Percentiles rank a stretch among this genome's conserved stretches.
phyloP scores from a whole-genome alignment of 2,113 vertebrate genomes.

The Bos javanicus region DNA sequence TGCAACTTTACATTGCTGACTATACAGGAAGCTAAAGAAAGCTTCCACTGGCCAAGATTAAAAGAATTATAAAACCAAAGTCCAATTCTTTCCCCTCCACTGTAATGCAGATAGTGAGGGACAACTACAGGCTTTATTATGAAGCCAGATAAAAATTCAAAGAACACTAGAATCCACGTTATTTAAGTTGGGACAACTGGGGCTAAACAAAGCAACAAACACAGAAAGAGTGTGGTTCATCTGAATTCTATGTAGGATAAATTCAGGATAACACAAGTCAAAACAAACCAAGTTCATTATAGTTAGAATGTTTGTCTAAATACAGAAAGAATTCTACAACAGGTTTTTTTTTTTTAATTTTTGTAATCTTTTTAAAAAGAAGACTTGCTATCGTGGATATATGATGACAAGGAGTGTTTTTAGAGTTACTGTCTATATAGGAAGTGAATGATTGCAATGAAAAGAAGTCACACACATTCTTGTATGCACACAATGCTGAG shows the following conservation, averaged over 20 bases:
- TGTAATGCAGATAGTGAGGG: neutral
- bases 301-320: neutral
- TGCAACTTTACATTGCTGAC: neutral
- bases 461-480: neutral
- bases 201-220: neutral
- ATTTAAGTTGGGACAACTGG: neutral
- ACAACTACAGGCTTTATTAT: neutral
- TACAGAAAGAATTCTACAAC: neutral
- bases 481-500: neutral
- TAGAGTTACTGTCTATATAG: neutral
- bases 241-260: neutral
- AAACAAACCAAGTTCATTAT: neutral
- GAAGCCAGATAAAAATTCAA: neutral
- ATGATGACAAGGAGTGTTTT: neutral
- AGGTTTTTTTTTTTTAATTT: neutral
- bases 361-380: neutral
- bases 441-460: neutral
- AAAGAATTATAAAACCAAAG: neutral
- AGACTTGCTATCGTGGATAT: neutral
- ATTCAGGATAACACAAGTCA: neutral
- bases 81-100: neutral
- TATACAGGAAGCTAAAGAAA: neutral
- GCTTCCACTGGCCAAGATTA: neutral
- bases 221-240: neutral
- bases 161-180: neutral